Evolutionary conservation across 2,797 vertebrate species (phyloP).

Genomic region (Semotilus atromaculatus): DNA sequence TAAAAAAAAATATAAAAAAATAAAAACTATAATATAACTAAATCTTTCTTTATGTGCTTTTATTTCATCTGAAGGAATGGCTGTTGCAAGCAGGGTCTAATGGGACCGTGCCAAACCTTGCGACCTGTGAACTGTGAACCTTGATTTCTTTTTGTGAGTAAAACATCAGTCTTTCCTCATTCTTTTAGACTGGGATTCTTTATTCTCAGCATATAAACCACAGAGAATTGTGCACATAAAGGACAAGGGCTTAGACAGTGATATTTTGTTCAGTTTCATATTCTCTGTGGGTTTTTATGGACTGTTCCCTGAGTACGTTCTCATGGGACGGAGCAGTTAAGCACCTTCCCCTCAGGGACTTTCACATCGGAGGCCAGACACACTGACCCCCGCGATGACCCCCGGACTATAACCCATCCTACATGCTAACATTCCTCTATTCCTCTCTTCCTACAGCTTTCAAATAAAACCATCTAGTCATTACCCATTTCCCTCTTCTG

Average conservation of each 20-base stretch:
- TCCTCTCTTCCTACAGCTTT: slow-evolving; percentile 23
- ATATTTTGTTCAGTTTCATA: slow-evolving; percentile 22
- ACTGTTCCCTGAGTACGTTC: slow-evolving; percentile 9
- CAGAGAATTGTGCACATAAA: neutral
- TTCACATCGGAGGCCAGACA: neutral
- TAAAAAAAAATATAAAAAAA: no score
- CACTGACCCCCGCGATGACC: slow-evolving; percentile 12
- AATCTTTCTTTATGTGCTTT: neutral
- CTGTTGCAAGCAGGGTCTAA: neutral
- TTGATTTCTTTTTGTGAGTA: neutral
- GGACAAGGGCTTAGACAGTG: slow-evolving; percentile 1
- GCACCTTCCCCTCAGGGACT: neutral
- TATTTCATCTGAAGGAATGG: neutral
- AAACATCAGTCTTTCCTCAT: neutral
- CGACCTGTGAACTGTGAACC: neutral
- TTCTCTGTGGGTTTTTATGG: slow-evolving; percentile 18
- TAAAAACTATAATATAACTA: neutral
- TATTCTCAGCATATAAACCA: neutral
- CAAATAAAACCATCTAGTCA: neutral
- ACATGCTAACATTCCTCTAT: slow-evolving; percentile 2
- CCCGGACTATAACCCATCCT: neutral
- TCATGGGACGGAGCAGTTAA: slow-evolving; percentile 1
- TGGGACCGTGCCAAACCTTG: neutral
- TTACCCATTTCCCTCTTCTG: neutral
- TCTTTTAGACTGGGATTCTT: neutral